Conservation (phyloP, 1,140 invertebrate species). For the Eciton burchellii region DNA sequence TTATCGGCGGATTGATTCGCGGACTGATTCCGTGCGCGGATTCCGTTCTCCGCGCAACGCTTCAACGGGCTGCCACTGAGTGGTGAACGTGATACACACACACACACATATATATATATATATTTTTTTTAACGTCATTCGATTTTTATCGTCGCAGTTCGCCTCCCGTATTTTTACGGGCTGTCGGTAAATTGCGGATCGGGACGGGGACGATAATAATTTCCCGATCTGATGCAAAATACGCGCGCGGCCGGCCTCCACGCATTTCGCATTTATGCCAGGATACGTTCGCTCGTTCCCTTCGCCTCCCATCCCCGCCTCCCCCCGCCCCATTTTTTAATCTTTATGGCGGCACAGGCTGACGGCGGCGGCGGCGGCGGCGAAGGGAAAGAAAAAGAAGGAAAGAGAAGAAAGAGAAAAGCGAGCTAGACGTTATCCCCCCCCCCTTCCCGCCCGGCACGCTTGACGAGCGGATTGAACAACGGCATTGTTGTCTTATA, state of each 20-base stretch:
- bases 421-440: neutral
- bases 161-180: constrained; percentile 55
- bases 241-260: constrained; percentile 7
- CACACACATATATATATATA: neutral
- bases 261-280: neutral
- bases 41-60: neutral
- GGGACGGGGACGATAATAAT: constrained; percentile 62
- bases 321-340: too few relatives aligned
- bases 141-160: constrained; percentile 54
- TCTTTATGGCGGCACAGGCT: constrained; percentile 11
- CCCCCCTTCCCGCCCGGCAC: neutral
- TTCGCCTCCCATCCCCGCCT: too few relatives aligned
- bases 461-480: neutral
- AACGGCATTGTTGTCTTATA: constrained; percentile 12
- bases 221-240: constrained; percentile 56
- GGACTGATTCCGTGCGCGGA: constrained; percentile 48
- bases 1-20: constrained; percentile 65
- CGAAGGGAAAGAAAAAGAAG: neutral
- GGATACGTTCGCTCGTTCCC: constrained; percentile 6
- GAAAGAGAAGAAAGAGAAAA: neutral
- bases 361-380: too few relatives aligned
- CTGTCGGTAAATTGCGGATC: constrained; percentile 60
- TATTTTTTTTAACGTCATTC: constrained; percentile 55
- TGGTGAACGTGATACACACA: neutral
- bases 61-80: too few relatives aligned